These are phyloP conservation scores for Chionis minor DNA, from an alignment of 2,113 vertebrate genomes.

Conservation along the genomic window DNA sequence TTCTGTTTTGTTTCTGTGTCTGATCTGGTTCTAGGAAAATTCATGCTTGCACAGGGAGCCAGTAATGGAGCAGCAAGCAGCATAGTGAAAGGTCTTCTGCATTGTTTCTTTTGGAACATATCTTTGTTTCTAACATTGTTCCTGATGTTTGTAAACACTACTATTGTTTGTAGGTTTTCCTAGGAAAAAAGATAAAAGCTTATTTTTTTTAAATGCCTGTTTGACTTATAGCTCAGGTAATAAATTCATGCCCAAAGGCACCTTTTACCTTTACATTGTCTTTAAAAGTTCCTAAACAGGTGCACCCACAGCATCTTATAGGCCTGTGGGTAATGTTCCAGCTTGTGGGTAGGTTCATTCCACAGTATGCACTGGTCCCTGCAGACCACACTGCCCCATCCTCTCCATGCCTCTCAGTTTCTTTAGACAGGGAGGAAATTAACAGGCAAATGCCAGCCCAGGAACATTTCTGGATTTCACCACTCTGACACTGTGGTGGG, in stretches of 20 bases:
- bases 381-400: fast-evolving
- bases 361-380: not conserved
- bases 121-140: not conserved
- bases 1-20: not conserved
- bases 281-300: not conserved
- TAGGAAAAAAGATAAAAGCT: not conserved
- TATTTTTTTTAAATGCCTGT: not conserved
- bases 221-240: not conserved
- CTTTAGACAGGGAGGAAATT: not conserved
- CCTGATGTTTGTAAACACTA: not conserved
- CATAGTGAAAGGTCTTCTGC: not conserved
- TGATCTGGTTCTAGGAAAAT: not conserved
- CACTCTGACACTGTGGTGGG: no score
- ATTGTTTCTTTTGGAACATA: not conserved
- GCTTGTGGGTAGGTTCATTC: not conserved
- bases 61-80: not conserved
- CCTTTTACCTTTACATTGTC: not conserved
- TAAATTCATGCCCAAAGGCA: not conserved
- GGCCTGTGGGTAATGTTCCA: not conserved
- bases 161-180: not conserved
- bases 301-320: not conserved
- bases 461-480: no score
- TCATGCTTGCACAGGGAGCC: not conserved
- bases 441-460: not conserved
- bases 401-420: not conserved